Evolutionary conservation across 53 echinoderm and acorn worm genomes (phyloP), one percentile per base, ranked within the genome.

Genomic region (Henricia sp.): DNA sequence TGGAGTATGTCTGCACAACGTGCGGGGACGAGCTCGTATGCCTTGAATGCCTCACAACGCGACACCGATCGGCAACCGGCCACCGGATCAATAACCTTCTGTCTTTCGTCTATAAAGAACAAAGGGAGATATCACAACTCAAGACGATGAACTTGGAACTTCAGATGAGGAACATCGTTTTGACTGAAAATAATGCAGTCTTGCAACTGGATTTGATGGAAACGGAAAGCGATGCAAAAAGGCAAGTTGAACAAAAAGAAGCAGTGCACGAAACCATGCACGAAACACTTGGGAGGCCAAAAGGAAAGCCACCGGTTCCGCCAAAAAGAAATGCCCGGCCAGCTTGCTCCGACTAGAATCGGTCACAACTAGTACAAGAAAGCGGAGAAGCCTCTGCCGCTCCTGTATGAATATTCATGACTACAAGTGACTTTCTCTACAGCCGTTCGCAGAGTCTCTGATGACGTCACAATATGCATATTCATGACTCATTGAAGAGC

Each of bases 1-100:
- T 73, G 36, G 73, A 73, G 52, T 73, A 30, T 33, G 34, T 25
- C 21, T 73, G 73, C 38, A 33, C 52, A 12, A 73, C 73, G 23
- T 73, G 73, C 36, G 36, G 6, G 10, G 73, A 53, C 23, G 24
- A 73, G 52, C 52, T 73, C 35, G 37, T 73, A 2, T 73, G 73
- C 36, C 51, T 52, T 17, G 52, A 37, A 53, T 73, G 73, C 28
- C 35, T 73, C 37, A 41, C 21, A n/a, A 52, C 73, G 12, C 32
- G 20, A 37, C 73, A 73, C 52, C 73, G 52, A 17, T 53, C 54
- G 1, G 37, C 52, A 4, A 24, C 73, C 34, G 73, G 54, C 17
- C 73, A 73, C 24, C 73, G 38, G n/a, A 52, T 73, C 54, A 33
- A 23, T 30, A 53, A 24, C 53, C 51, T 73, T 53, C 25, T 34